These are phyloP conservation scores for Resseliella maxima DNA, from an alignment of 2,888 invertebrate genomes.

Conservation along the genomic window DNA sequence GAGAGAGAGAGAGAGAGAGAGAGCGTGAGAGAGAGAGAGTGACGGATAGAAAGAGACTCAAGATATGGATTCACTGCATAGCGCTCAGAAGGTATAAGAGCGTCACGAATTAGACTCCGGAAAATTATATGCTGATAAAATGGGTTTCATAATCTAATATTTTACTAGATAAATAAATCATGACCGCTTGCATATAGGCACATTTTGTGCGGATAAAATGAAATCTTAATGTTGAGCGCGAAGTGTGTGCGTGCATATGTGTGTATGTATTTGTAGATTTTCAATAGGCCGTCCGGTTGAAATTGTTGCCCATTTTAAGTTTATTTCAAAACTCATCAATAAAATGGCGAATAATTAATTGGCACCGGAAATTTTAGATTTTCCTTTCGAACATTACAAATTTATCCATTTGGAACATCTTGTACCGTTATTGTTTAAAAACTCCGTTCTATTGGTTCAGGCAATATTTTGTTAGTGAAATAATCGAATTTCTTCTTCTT, in stretches of 20 bases:
- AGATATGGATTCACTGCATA: background rate
- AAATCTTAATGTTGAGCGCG: background rate
- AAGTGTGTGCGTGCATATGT: too few species aligned
- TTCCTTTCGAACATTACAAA: background rate
- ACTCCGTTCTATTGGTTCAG: too few species aligned
- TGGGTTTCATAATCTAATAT: slow-evolving; percentile 10
- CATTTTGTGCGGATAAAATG: background rate
- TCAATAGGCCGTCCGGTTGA: background rate
- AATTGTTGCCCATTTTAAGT: background rate
- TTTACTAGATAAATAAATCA: slow-evolving; percentile 34
- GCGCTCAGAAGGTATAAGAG: background rate
- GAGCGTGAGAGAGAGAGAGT: too few species aligned
- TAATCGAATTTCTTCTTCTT: too few species aligned
- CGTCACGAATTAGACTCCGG: background rate
- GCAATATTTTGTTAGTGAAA: too few species aligned
- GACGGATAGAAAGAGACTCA: too few species aligned
- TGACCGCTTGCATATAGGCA: background rate
- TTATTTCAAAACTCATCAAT: background rate
- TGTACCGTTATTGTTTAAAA: too few species aligned
- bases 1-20: too few species aligned
- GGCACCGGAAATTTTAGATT: background rate
- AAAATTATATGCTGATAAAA: slow-evolving; percentile 19
- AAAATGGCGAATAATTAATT: background rate
- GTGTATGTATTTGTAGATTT: too few species aligned
- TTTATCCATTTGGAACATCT: background rate